phyloP scores from a whole-genome alignment of 2,113 vertebrate species.

The Oreochromis niloticus region DNA sequence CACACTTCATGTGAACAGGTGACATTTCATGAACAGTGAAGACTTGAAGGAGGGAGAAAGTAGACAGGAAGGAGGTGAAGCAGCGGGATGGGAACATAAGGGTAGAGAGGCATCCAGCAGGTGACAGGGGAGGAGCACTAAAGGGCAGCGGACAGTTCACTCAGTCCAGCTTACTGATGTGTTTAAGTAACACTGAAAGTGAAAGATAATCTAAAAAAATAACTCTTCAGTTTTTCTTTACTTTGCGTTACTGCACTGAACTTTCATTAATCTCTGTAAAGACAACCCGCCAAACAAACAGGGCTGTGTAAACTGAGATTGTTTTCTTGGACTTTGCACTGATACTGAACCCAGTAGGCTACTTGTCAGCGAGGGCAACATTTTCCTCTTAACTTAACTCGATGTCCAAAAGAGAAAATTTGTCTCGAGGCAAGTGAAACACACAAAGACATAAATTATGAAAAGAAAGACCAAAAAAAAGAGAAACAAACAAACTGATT shows the following conservation, averaged over 20 bases:
- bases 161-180: background rate
- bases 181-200: background rate
- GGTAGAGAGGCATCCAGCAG: constrained; percentile 9
- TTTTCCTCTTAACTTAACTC: background rate
- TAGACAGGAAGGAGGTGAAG: constrained; percentile 29
- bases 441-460: background rate
- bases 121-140: constrained; percentile 13
- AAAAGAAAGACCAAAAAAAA: background rate
- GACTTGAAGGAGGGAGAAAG: background rate
- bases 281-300: background rate
- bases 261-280: background rate
- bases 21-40: constrained; percentile 20
- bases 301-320: background rate
- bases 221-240: background rate
- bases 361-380: background rate
- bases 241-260: background rate
- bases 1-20: constrained; percentile 5
- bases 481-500: background rate
- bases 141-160: constrained; percentile 5
- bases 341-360: background rate
- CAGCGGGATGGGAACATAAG: background rate
- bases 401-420: background rate
- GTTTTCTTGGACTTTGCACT: background rate
- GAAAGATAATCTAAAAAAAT: background rate
- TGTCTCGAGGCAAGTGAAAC: background rate